Conservation (phyloP, 2,797 vertebrate species). For the Anguilla obscura region DNA sequence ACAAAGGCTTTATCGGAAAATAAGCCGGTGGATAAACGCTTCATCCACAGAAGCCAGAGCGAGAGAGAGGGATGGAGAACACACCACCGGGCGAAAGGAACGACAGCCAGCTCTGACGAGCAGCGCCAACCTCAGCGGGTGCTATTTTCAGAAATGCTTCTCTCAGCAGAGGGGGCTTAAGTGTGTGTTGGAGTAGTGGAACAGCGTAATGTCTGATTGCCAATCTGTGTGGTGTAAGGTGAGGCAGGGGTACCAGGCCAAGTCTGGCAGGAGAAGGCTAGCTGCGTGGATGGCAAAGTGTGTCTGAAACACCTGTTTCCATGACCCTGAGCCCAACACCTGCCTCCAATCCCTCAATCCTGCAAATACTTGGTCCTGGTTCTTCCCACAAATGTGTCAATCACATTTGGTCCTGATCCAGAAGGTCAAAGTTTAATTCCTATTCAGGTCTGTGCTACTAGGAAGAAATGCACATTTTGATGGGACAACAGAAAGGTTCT, state of each 20-base stretch:
- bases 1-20: constrained; percentile 6
- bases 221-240: background rate
- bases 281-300: background rate
- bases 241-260: background rate
- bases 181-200: background rate
- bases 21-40: background rate
- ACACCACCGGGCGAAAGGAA: background rate
- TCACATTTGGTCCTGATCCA: background rate
- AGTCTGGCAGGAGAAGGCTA: background rate
- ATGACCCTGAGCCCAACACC: background rate
- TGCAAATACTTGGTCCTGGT: background rate
- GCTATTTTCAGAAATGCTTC: background rate
- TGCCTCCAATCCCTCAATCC: background rate
- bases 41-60: background rate
- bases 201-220: background rate
- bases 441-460: background rate
- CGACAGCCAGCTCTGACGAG: background rate
- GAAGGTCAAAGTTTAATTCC: background rate
- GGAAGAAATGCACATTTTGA: background rate
- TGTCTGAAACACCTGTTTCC: background rate
- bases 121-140: background rate
- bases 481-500: background rate
- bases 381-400: background rate
- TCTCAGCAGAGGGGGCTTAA: background rate
- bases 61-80: background rate